Conservation (phyloP, 2,797 vertebrate species). For the Podarcis siculus region DNA sequence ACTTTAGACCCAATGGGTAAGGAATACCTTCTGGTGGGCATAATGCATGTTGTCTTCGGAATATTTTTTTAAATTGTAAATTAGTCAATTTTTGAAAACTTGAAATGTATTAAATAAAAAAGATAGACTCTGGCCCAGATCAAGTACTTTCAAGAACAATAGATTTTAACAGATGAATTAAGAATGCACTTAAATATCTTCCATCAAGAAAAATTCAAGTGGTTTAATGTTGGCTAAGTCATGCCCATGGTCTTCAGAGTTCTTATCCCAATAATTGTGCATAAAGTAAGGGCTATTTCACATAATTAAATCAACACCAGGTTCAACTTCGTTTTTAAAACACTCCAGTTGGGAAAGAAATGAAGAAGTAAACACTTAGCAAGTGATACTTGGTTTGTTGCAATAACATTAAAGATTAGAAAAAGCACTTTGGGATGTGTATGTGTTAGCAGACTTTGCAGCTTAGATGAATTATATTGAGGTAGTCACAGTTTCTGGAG, state of each 20-base stretch:
- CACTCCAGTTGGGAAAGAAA: neutral
- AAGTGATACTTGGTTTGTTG: neutral
- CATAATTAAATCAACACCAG: neutral
- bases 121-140: neutral
- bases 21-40: constrained; percentile 58
- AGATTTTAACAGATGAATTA: neutral
- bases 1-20: constrained; percentile 96
- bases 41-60: neutral
- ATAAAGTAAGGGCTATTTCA: accelerated
- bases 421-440: too few relatives aligned
- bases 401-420: neutral
- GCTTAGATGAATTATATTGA: too few relatives aligned
- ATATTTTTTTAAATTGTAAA: accelerated
- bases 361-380: neutral
- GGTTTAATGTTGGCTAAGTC: neutral
- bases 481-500: too few relatives aligned
- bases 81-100: neutral
- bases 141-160: neutral
- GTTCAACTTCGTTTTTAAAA: neutral
- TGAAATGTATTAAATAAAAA: neutral
- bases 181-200: neutral
- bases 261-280: neutral
- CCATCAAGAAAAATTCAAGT: neutral
- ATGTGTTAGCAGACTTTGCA: too few relatives aligned
- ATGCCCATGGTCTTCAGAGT: neutral